Percentiles rank a stretch among this genome's conserved stretches.
phyloP scores from a whole-genome alignment of 2,888 invertebrate species.

The Sycophila texana region DNA sequence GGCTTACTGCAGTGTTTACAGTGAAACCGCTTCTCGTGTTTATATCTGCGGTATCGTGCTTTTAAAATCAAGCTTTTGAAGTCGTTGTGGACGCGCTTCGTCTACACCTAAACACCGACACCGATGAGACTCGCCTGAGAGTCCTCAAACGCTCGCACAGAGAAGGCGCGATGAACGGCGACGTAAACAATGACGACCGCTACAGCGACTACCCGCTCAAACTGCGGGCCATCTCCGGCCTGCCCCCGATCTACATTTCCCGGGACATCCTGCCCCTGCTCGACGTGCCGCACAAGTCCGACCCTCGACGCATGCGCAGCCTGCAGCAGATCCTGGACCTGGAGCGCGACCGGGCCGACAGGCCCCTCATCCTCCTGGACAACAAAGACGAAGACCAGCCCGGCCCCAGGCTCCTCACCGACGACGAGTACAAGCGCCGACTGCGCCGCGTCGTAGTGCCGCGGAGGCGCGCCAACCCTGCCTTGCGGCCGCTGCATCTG shows the following conservation, averaged over 20 bases:
- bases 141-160: not conserved
- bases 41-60: not conserved
- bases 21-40: not conserved
- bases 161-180: not conserved
- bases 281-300: conserved; percentile 12
- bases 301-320: conserved; percentile 30
- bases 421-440: not conserved
- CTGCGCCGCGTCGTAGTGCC: conserved; percentile 9
- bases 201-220: not conserved
- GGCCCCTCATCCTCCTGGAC: not conserved
- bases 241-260: not conserved
- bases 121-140: not conserved
- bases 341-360: not conserved
- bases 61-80: not conserved
- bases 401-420: too few relatives aligned
- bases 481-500: not conserved
- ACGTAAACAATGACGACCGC: not conserved
- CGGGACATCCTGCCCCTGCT: conserved; percentile 1
- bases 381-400: not conserved
- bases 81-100: not conserved
- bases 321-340: not conserved
- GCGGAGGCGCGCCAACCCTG: not conserved
- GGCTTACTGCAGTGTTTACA: not conserved
- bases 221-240: not conserved
- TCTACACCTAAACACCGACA: too few relatives aligned